Evolutionary conservation across 53 echinoderm and acorn worm genomes (phyloP).

Genomic region (Actinopyga echinites): DNA sequence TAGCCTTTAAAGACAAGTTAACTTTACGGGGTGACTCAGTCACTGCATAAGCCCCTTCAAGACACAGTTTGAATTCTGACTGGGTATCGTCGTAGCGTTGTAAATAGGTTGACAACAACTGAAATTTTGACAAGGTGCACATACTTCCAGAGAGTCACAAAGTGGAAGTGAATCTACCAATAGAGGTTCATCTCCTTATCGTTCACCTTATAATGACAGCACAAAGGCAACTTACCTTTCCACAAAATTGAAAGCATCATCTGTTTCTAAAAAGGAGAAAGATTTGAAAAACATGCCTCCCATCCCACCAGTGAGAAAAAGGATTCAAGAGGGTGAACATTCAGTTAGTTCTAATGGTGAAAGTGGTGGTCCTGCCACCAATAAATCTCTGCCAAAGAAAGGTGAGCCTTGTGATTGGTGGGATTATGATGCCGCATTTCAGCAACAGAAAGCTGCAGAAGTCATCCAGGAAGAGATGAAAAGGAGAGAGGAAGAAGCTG

Average conservation of each 20-base stretch:
- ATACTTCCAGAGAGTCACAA: not conserved
- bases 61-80: too few species aligned
- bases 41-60: too few species aligned
- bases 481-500: not conserved
- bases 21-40: too few species aligned
- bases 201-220: conserved; percentile 30
- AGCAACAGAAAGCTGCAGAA: too few species aligned
- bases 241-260: not conserved
- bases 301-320: too few species aligned
- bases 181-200: not conserved
- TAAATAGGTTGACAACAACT: too few species aligned
- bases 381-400: not conserved
- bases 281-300: too few species aligned
- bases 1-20: too few species aligned
- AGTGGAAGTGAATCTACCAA: not conserved
- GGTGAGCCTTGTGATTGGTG: conserved; percentile 5
- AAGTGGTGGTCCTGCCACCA: not conserved
- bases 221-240: conserved; percentile 26
- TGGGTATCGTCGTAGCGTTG: too few species aligned
- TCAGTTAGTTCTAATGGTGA: not conserved
- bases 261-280: too few species aligned
- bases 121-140: too few species aligned
- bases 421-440: not conserved
- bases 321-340: not conserved
- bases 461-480: not conserved